Conservation (phyloP, 1,140 invertebrate species). For the Acyrthosiphon pisum region DNA sequence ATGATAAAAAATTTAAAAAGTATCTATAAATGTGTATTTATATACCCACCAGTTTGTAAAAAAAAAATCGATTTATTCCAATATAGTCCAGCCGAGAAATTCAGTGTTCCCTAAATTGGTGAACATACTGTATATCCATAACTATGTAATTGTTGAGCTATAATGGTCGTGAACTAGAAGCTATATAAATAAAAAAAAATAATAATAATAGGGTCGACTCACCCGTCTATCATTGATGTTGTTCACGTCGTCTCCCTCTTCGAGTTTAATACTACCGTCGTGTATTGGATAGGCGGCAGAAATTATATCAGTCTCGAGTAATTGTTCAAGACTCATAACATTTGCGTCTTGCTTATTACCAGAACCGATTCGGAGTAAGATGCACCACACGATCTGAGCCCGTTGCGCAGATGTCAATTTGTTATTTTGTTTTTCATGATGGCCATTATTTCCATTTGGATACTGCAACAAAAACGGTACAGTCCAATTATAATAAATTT, state of each 20-base stretch:
- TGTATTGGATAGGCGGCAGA: constrained; percentile 39
- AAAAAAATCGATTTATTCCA: too few species aligned
- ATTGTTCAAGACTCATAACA: constrained; percentile 23
- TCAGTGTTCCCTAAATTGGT: too few species aligned
- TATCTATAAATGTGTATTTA: too few species aligned
- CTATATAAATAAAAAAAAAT: too few species aligned
- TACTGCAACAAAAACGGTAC: not conserved
- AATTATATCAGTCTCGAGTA: constrained; percentile 14
- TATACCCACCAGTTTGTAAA: too few species aligned
- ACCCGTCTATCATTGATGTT: constrained; percentile 41
- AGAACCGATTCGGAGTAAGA: not conserved
- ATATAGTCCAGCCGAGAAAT: too few species aligned
- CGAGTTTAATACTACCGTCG: constrained; percentile 27
- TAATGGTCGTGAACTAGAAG: too few species aligned
- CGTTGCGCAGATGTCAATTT: constrained; percentile 30
- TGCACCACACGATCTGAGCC: constrained; percentile 34
- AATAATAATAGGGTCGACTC: not conserved
- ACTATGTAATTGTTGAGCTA: too few species aligned
- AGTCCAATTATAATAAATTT: not conserved
- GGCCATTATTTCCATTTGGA: not conserved
- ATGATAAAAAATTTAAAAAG: too few species aligned
- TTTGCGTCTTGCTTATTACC: not conserved
- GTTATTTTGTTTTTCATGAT: not conserved
- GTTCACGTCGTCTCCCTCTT: not conserved
- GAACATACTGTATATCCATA: too few species aligned